Evolutionary conservation across 1,140 invertebrate species (phyloP).

Genomic region (Diprion similis): DNA sequence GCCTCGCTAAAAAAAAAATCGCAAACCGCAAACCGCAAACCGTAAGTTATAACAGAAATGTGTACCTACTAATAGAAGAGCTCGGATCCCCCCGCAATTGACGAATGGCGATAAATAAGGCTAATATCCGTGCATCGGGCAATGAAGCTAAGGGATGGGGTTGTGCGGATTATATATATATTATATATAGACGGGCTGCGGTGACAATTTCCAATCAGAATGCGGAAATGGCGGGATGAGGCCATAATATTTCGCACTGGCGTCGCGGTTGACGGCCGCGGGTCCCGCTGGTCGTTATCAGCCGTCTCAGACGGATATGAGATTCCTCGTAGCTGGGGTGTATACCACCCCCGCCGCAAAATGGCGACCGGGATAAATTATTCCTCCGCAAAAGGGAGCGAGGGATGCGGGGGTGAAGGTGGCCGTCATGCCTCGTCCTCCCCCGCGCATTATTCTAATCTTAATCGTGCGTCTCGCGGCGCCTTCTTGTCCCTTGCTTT

Average conservation of each 20-base stretch:
- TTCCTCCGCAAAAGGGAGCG: conserved; percentile 31
- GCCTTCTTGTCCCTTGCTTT: background rate
- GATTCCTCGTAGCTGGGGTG: conserved; percentile 36
- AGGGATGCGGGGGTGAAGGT: no score
- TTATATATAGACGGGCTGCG: conserved; percentile 35
- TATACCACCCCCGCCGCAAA: conserved; percentile 36
- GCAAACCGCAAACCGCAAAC: no score
- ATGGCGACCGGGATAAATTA: conserved; percentile 47
- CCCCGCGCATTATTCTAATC: conserved; percentile 37
- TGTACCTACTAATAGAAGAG: no score
- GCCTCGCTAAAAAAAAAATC: no score
- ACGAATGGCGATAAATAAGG: conserved; percentile 1
- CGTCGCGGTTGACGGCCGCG: background rate
- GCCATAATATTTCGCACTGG: conserved; percentile 45
- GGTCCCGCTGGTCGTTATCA: conserved; percentile 37
- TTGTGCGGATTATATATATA: conserved; percentile 21
- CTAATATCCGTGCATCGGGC: conserved; percentile 42
- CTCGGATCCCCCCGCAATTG: no score
- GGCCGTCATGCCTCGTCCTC: no score
- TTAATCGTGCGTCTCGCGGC: conserved; percentile 28
- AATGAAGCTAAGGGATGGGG: conserved; percentile 31
- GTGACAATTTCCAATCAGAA: conserved; percentile 50
- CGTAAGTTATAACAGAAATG: no score
- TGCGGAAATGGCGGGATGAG: conserved; percentile 39
- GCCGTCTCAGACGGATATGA: conserved; percentile 54